Evolutionary conservation across 2,888 invertebrate genomes (phyloP), one percentile per base, ranked within the genome.

Genomic region (Drosophila anomelani): DNA sequence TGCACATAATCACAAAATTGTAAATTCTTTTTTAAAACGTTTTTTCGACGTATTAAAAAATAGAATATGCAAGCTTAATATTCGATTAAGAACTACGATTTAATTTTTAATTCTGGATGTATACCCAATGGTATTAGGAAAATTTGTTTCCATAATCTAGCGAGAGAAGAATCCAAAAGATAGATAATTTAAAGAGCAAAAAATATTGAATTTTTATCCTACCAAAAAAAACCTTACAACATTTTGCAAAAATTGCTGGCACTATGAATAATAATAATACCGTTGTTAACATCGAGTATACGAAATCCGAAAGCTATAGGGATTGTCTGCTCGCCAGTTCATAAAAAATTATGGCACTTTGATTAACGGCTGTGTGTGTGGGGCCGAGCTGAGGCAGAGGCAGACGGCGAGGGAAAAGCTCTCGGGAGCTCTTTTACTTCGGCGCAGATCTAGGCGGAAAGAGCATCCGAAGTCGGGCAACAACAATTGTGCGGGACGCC

Each of bases 401-500:
- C 49, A 60, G 60, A 56, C 57, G 60, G n/a, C 56, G 20, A 10
- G 34, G 34, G 51, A 53, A 51, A 58, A 61, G 58, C 60, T 61
- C 32, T 57, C 23, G 13, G 38, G 61, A 32, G 7, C 39, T 39
- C 59, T 13, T 44, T 23, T 58, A 60, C 23, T 55, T n/a, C 36
- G 49, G 44, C 23, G 47, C 64, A 71, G 60, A 71, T 60, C 36
- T 36, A 26, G 10, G 38, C n/a, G 34, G 32, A 34, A 67, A 55
- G 69, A 75, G 49, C 56, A 43, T 55, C 59, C 64, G 29, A 43
- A 62, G 10, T 47, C 46, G 39, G 43, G 58, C 61, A 63, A 64
- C 79, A 84, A 75, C 49, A 82, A 80, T 73, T 80, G 68, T 55
- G 23, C 39, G 17, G 41, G 64, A 76, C 43, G 68, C 85, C 87